Base-by-base conservation (phyloP, 2,113 vertebrate genomes). In the Vicugna pacos region DNA sequence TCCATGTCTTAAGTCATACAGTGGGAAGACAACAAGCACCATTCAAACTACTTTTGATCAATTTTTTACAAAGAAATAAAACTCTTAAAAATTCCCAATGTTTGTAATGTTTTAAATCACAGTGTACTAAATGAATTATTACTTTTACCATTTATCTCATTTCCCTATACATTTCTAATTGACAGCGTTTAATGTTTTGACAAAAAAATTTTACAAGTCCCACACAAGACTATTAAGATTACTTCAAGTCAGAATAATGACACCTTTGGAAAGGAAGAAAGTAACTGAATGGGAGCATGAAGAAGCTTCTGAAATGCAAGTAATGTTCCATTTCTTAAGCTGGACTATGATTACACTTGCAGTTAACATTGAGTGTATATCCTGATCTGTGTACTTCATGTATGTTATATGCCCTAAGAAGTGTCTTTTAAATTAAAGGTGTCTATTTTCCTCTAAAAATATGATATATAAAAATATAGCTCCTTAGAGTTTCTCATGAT, bases 71-170 rank as follows among this genome's bases (percentile, higher is more conserved):
- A 87, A 92, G 32, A 93, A 86, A 77, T 93, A 81, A 72, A 81
- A 65, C 46, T 28, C 50, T 35, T 35, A 35, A 35, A 58, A 91
- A 70, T 15, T 56, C 58, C 75, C 56, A 65, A 54, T 64, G 35
- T 95, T 95, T 58, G 75, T 65, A 38, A 72, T 65, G 48, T 87
- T 54, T 73, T 73, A 65, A 87, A 86, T 85, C 72, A 87, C 19
- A 85, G 35, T 64, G 54, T 54, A 87, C 48, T 90, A 65, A 80
- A 42, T 42, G 17, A 94, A 32, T 65, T 35, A 95, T 72, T 20
- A 73, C 50, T 48, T 81, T 70, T 48, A 69, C 5, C 17, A 83
- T 35, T 75, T 83, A 32, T 80, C 67, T 58, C 13, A 58, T 24
- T 87, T 89, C 13, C 17, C 58, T 67, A 48, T 19, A 75, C 48